These are phyloP conservation scores for Leptura quadrifasciata DNA, from an alignment of 2,888 invertebrate genomes.

Conservation along the genomic window DNA sequence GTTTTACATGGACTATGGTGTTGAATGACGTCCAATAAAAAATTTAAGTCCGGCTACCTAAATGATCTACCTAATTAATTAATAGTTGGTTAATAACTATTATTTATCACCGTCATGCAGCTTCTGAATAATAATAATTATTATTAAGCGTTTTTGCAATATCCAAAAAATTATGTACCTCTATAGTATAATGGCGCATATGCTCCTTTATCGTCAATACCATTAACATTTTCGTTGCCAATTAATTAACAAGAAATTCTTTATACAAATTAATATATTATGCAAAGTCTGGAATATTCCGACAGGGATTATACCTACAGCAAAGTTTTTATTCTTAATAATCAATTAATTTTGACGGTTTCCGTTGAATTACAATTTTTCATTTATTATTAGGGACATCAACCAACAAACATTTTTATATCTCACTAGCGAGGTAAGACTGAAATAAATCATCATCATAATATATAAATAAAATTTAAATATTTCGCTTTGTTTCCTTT, in stretches of 20 bases:
- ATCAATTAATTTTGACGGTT: neutral
- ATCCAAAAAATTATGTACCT: neutral
- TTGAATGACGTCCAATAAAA: constrained; percentile 5
- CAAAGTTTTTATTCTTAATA: neutral
- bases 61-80: constrained; percentile 3
- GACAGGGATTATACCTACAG: neutral
- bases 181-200: neutral
- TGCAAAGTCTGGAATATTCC: neutral
- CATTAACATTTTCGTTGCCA: neutral
- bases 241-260: neutral
- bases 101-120: constrained; percentile 10
- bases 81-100: constrained; percentile 18
- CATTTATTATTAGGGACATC: neutral
- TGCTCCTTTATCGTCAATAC: neutral
- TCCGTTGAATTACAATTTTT: neutral
- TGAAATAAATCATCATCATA: constrained; percentile 7
- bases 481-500: neutral
- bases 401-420: neutral
- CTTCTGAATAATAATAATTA: constrained; percentile 7
- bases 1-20: neutral
- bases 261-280: constrained; percentile 4
- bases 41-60: constrained; percentile 8
- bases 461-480: constrained; percentile 3
- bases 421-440: neutral
- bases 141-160: neutral